These are phyloP conservation scores for Chaunax sp. DNA, from an alignment of 2,797 vertebrate species.

Conservation along the genomic window DNA sequence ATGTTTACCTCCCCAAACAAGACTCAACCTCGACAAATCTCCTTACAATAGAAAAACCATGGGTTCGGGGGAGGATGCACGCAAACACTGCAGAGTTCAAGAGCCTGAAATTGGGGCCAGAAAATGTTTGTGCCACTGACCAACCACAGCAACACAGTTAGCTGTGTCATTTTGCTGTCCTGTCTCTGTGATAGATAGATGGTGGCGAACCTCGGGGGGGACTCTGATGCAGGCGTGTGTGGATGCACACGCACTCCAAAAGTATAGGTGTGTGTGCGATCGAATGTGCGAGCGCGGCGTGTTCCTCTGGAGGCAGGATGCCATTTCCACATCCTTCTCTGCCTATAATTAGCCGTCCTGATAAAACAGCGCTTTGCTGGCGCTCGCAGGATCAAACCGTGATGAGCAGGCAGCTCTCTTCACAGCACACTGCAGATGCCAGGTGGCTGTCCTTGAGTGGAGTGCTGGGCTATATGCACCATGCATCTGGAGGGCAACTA, in stretches of 20 bases:
- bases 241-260: slow-evolving; percentile 15
- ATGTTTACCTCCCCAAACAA: slow-evolving; percentile 44
- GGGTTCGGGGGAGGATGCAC: slow-evolving; percentile 55
- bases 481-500: slow-evolving; percentile 75
- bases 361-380: slow-evolving; percentile 73
- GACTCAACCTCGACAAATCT: slow-evolving; percentile 29
- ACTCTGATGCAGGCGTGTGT: slow-evolving; percentile 9
- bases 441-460: slow-evolving; percentile 79
- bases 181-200: slow-evolving; percentile 56
- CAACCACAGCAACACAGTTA: slow-evolving; percentile 50
- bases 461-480: slow-evolving; percentile 62
- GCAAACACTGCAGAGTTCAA: slow-evolving; percentile 59
- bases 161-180: slow-evolving; percentile 61
- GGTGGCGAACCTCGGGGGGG: slow-evolving; percentile 53
- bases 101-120: slow-evolving; percentile 60
- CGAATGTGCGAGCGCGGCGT: slow-evolving; percentile 65
- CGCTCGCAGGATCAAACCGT: slow-evolving; percentile 74
- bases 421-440: slow-evolving; percentile 67
- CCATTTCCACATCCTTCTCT: slow-evolving; percentile 67
- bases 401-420: slow-evolving; percentile 76
- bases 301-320: slow-evolving; percentile 68
- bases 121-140: slow-evolving; percentile 56
- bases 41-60: slow-evolving; percentile 19
- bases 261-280: slow-evolving; percentile 41
- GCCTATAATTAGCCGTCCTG: slow-evolving; percentile 74